Conservation (phyloP, 2,113 vertebrate genomes). For the Camelus dromedarius region DNA sequence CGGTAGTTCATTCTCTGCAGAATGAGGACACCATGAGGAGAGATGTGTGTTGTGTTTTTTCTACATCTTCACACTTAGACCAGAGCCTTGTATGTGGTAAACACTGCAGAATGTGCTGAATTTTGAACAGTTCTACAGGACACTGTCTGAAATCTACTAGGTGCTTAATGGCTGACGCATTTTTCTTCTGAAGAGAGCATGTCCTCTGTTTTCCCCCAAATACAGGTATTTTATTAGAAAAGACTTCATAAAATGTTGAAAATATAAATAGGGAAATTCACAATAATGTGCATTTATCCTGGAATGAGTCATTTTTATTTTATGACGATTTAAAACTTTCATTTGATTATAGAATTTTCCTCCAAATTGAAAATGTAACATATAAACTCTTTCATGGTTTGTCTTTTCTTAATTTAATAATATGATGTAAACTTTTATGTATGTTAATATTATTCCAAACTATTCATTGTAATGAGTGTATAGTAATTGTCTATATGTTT, state of each 20-base stretch:
- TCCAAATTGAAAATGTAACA: background rate
- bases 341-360: background rate
- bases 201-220: background rate
- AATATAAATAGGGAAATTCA: background rate
- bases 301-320: background rate
- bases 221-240: background rate
- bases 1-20: background rate
- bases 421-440: background rate
- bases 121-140: background rate
- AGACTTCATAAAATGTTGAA: background rate
- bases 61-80: background rate
- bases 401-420: background rate
- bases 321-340: background rate
- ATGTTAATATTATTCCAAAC: background rate
- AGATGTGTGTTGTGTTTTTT: background rate
- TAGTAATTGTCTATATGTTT: background rate
- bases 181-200: background rate
- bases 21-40: background rate
- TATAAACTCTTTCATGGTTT: background rate
- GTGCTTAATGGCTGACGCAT: background rate
- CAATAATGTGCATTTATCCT: background rate
- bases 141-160: background rate
- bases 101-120: rapidly evolving
- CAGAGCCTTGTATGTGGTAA: background rate
- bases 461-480: background rate